Evolutionary conservation across 2,888 invertebrate species (phyloP).

Genomic region (Tinea pellionella): DNA sequence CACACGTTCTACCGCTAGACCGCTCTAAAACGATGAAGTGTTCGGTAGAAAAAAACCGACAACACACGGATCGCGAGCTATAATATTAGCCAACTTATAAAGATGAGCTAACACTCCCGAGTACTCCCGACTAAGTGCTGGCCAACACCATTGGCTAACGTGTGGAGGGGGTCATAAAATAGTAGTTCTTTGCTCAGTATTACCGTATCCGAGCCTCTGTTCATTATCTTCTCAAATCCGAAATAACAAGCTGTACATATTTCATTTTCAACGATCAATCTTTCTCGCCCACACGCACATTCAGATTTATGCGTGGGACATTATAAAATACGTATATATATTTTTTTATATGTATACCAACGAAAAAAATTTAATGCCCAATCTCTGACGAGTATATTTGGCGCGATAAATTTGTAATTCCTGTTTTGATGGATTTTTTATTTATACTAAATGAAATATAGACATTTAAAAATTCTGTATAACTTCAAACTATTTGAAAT

Average conservation of each 20-base stretch:
- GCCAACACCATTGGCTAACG: too few species aligned
- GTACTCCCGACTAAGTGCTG: too few species aligned
- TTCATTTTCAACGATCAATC: conserved; percentile 52
- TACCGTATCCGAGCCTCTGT: not conserved
- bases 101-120: too few species aligned
- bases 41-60: too few species aligned
- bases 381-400: conserved; percentile 35
- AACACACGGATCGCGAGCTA: too few species aligned
- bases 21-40: too few species aligned
- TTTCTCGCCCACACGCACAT: conserved; percentile 36
- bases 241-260: conserved; percentile 27
- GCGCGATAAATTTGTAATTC: conserved; percentile 16
- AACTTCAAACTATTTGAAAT: not conserved
- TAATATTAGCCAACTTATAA: too few species aligned
- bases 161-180: too few species aligned
- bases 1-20: too few species aligned
- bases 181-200: not conserved
- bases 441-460: not conserved
- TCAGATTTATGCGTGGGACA: conserved; percentile 34
- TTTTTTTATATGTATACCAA: conserved; percentile 36
- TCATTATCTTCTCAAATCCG: not conserved
- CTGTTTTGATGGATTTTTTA: conserved; percentile 14
- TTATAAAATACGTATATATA: conserved; percentile 21
- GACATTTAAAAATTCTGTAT: not conserved
- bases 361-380: conserved; percentile 25